phyloP scores from a whole-genome alignment of 2,113 vertebrate genomes.

The Chamaea fasciata region DNA sequence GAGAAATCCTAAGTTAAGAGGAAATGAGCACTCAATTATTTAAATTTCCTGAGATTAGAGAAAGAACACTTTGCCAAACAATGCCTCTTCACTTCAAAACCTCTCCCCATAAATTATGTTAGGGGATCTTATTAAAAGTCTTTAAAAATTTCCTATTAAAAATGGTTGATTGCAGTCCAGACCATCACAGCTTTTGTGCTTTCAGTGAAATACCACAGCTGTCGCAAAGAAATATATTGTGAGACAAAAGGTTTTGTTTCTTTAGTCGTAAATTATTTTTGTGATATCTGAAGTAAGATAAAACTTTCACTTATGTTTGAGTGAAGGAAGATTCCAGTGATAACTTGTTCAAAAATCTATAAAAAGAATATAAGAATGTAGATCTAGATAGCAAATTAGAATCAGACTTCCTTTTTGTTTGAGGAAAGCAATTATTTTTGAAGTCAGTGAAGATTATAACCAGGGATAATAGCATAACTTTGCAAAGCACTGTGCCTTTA shows the following conservation, averaged over 20 bases:
- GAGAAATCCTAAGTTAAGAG: conserved; percentile 72
- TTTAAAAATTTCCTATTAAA: conserved; percentile 85
- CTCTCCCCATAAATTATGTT: conserved; percentile 87
- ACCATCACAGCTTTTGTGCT: conserved; percentile 79
- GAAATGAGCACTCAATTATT: conserved; percentile 80
- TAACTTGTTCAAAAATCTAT: conserved; percentile 80
- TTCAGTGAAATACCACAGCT: conserved; percentile 89
- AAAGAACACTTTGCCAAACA: conserved; percentile 91
- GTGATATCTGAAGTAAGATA: conserved; percentile 80
- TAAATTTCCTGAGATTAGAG: conserved; percentile 86
- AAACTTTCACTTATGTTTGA: conserved; percentile 85
- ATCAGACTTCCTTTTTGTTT: conserved; percentile 81
- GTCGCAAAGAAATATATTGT: conserved; percentile 82
- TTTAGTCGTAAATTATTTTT: conserved; percentile 79
- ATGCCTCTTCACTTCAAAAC: conserved; percentile 93
- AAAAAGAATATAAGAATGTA: conserved; percentile 82
- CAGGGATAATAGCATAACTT: conserved; percentile 76
- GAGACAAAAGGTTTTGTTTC: conserved; percentile 84
- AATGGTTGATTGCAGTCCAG: conserved; percentile 87
- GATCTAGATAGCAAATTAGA: conserved; percentile 82
- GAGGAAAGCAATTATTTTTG: conserved; percentile 74
- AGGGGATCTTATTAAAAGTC: conserved; percentile 88
- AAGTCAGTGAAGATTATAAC: conserved; percentile 71
- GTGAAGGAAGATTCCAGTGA: conserved; percentile 80
- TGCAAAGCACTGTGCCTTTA: conserved; percentile 58